These are phyloP conservation scores for Brachylomia viminalis DNA, from an alignment of 2,888 invertebrate species.

Conservation along the genomic window DNA sequence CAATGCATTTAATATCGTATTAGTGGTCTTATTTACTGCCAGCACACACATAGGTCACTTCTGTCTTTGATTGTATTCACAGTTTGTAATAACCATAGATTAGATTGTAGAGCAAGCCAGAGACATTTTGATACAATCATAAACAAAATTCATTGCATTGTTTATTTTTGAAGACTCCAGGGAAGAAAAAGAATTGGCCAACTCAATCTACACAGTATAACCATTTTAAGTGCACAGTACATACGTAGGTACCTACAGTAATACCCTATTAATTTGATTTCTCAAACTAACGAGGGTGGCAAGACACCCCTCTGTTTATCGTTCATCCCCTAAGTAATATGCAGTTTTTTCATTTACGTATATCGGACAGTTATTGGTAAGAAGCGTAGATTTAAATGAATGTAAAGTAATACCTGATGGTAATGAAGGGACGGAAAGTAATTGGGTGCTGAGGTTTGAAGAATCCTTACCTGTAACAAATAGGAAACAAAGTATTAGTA, in stretches of 20 bases:
- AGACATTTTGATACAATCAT: slow-evolving; percentile 9
- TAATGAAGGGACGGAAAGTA: slow-evolving; percentile 41
- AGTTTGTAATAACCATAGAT: neutral
- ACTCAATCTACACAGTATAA: slow-evolving; percentile 26
- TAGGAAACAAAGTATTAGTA: slow-evolving; percentile 46
- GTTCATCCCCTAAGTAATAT: slow-evolving; percentile 64
- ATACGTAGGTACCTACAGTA: slow-evolving; percentile 29
- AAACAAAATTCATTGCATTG: slow-evolving; percentile 20
- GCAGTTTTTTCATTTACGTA: slow-evolving; percentile 56
- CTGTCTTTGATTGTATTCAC: neutral
- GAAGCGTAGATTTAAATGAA: slow-evolving; percentile 40
- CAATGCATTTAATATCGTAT: neutral
- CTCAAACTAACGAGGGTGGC: slow-evolving; percentile 55
- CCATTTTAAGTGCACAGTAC: slow-evolving; percentile 42
- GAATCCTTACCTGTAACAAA: slow-evolving; percentile 71
- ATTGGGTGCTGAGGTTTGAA: slow-evolving; percentile 32
- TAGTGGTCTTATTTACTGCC: too few species aligned
- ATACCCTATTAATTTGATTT: slow-evolving; percentile 63
- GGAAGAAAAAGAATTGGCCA: slow-evolving; percentile 35
- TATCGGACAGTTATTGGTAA: slow-evolving; percentile 43
- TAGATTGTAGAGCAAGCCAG: neutral
- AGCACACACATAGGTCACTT: neutral
- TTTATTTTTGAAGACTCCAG: slow-evolving; percentile 29
- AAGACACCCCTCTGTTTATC: slow-evolving; percentile 62
- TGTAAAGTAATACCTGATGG: slow-evolving; percentile 47